Evolutionary conservation across 2,797 vertebrate genomes (phyloP), one percentile per base, ranked within the genome.

Genomic region (Gadopsis bispinosus): DNA sequence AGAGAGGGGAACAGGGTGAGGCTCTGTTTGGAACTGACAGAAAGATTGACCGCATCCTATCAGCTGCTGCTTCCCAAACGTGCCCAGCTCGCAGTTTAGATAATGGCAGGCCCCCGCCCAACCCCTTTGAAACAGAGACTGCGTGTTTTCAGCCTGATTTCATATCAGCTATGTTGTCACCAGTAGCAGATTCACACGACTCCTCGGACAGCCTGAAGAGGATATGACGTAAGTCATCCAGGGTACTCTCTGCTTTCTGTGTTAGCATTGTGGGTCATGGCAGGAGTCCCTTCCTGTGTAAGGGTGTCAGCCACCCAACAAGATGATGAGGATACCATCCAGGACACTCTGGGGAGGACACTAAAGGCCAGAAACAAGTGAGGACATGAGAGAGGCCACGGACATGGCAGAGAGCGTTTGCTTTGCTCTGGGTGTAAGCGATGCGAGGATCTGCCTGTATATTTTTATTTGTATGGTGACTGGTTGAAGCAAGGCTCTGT

Each of bases 241-340:
- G 68, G 80, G 74, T 66, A 73, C 77, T 82, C 80, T 90, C 82
- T 88, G 86, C 77, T 83, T 73, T 80, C 68, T 83, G 58, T 88
- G 83, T 87, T 80, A 75, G 77, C 70, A 72, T 62, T 63, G 85
- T 37, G 54, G 88, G 87, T 89, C 88, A 81, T 77, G 77, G 85
- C 79, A 76, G 77, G 64, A 86, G 79, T 84, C 60, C 51, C 73
- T 92, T 93, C 83, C 80, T 93, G 86, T 89, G 79, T 50, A 41
- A 87, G 72, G 80, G 69, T 91, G 87, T 90, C 81, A 88, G 87
- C 88, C 85, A 80, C 84, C 83, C 84, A 87, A 69, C 17, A 73
- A 87, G 79, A 91, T 86, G 87, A 92, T 90, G 87, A 92, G 84
- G 83, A 92, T 88, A 90, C 85, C 89, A 92, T 88, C 77, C 69